phyloP scores from a whole-genome alignment of 2,797 vertebrate genomes.

The Phyllotis vaccarum region DNA sequence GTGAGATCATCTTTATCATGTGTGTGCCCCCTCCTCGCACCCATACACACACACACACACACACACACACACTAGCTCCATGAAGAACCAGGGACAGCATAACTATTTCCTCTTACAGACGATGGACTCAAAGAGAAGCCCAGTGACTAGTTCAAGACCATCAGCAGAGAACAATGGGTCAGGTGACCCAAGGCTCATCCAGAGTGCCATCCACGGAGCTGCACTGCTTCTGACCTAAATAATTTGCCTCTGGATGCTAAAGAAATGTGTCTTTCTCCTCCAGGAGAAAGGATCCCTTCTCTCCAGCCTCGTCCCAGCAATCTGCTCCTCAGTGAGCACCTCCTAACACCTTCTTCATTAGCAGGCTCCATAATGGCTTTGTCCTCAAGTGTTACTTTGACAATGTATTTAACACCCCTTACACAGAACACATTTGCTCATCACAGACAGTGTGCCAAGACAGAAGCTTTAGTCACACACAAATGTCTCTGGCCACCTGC shows the following conservation, averaged over 20 bases:
- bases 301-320: neutral
- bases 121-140: neutral
- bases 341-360: slow-evolving; percentile 21
- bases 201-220: neutral
- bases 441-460: neutral
- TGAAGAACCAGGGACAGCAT: neutral
- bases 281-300: neutral
- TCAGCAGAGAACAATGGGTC: neutral
- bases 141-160: neutral
- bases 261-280: neutral
- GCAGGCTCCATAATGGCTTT: slow-evolving; percentile 14
- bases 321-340: neutral
- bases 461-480: neutral
- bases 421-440: neutral
- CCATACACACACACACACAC: too few relatives aligned
- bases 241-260: neutral
- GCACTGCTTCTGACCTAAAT: neutral
- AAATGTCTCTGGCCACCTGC: neutral
- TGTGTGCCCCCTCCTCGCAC: neutral
- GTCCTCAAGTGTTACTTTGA: neutral
- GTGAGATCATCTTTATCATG: neutral
- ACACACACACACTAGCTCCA: slow-evolving; percentile 5
- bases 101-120: neutral
- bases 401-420: slow-evolving; percentile 1
- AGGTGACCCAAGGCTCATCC: too few relatives aligned